These are phyloP conservation scores for Dicyrtoma fusca DNA, from an alignment of 2,888 invertebrate genomes.

Conservation along the genomic window DNA sequence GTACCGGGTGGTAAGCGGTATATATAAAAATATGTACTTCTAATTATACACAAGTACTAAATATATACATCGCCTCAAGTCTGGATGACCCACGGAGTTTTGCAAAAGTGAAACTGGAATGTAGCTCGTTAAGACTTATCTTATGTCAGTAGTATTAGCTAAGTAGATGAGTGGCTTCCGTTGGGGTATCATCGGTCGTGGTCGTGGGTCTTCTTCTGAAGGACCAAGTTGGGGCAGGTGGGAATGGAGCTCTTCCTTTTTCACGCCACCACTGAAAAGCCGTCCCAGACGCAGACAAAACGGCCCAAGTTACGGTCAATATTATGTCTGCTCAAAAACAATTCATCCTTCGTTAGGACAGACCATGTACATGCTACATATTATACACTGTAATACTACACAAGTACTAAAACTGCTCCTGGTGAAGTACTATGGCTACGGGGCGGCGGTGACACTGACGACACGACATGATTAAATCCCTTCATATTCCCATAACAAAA, in stretches of 20 bases:
- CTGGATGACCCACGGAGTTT: not conserved
- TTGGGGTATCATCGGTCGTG: conserved; percentile 33
- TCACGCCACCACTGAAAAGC: conserved; percentile 65
- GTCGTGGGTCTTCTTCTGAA: conserved; percentile 23
- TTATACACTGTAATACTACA: too few relatives aligned
- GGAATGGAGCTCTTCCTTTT: conserved; percentile 68
- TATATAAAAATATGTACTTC: not conserved
- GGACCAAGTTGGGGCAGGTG: conserved; percentile 57
- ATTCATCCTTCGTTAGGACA: too few relatives aligned
- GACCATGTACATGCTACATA: too few relatives aligned
- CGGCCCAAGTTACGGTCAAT: conserved; percentile 65
- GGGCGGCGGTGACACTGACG: too few relatives aligned
- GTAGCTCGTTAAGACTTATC: not conserved
- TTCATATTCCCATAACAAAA: too few relatives aligned
- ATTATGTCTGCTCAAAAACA: conserved; percentile 65
- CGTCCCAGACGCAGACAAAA: conserved; percentile 64
- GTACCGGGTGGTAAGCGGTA: too few relatives aligned
- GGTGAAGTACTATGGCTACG: too few relatives aligned
- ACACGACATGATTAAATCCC: too few relatives aligned
- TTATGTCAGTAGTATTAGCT: conserved; percentile 26
- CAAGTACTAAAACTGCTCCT: too few relatives aligned
- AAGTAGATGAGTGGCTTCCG: conserved; percentile 41
- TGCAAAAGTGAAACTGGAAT: not conserved
- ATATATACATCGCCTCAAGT: not conserved
- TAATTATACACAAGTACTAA: not conserved